phyloP scores from a whole-genome alignment of 2,113 vertebrate species.

The Vicugna pacos region DNA sequence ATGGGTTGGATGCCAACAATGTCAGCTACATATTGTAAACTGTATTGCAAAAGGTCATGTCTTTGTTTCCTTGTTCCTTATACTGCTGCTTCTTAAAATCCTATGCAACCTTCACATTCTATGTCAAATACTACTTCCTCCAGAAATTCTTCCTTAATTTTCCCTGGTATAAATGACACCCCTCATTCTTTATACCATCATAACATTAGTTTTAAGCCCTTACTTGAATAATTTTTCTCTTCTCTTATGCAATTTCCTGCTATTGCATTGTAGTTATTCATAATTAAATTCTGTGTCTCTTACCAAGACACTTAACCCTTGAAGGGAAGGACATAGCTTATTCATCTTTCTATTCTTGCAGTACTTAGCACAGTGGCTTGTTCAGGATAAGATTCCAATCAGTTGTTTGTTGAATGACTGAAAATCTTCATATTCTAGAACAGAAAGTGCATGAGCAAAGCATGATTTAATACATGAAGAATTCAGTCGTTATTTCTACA shows the following conservation, averaged over 20 bases:
- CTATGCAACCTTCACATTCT: conserved; percentile 37
- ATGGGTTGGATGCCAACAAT: not conserved
- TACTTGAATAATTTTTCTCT: conserved; percentile 37
- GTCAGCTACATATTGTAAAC: not conserved
- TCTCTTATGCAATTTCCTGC: conserved; percentile 12
- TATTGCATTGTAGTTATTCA: conserved; percentile 10
- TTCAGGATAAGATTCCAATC: not conserved
- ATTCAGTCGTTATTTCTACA: conserved; percentile 55
- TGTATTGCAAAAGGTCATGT: not conserved
- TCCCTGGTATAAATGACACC: not conserved
- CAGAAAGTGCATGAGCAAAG: conserved; percentile 30
- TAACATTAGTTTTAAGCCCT: conserved; percentile 31
- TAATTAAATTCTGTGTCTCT: not conserved
- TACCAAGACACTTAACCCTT: conserved; percentile 6
- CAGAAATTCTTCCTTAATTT: conserved; percentile 7
- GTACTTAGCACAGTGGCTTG: conserved; percentile 22
- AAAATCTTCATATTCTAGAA: conserved; percentile 58
- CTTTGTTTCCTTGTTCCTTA: not conserved
- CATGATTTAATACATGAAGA: conserved; percentile 40
- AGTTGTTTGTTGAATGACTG: conserved; percentile 40
- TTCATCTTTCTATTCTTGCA: conserved; percentile 16
- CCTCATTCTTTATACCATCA: not conserved
- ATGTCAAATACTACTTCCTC: conserved; percentile 4
- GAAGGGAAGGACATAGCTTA: not conserved
- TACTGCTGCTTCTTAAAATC: conserved; percentile 55